These are phyloP conservation scores for Micropoecilia bifurca DNA, from an alignment of 2,797 vertebrate genomes.

Conservation along the genomic window DNA sequence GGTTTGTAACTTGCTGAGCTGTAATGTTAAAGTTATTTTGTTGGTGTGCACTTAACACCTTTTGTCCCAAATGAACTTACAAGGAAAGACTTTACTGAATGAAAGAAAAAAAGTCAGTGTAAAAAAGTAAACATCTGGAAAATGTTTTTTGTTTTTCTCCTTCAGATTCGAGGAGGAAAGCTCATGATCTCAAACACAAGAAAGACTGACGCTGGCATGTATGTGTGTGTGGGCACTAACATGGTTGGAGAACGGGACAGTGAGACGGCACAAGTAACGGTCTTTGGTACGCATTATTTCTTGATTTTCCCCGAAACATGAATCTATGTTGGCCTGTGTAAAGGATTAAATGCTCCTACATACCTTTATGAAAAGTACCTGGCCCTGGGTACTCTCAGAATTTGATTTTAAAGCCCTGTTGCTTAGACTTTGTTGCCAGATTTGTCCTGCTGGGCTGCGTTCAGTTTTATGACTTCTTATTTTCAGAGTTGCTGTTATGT, in stretches of 20 bases:
- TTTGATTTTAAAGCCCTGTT: neutral
- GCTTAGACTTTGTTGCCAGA: neutral
- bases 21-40: neutral
- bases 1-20: neutral
- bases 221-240: conserved; percentile 96
- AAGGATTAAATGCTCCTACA: neutral
- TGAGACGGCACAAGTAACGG: conserved; percentile 95
- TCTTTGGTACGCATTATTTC: conserved; percentile 87
- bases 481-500: conserved; percentile 22
- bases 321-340: neutral
- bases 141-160: neutral
- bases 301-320: neutral
- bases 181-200: conserved; percentile 98
- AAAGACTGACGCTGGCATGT: conserved; percentile 96
- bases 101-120: neutral
- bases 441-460: neutral
- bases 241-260: conserved; percentile 99
- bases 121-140: neutral
- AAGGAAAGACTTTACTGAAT: neutral
- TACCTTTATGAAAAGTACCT: conserved; percentile 8
- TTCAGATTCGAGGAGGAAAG: conserved; percentile 95
- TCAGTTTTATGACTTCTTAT: conserved; percentile 15
- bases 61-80: neutral
- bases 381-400: neutral
- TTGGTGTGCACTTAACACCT: too few relatives aligned